A percentile compares a stretch with the other conserved stretches of the same genome.
phyloP scores from a whole-genome alignment of 2,797 vertebrate species.

The Onychomys leucogaster region DNA sequence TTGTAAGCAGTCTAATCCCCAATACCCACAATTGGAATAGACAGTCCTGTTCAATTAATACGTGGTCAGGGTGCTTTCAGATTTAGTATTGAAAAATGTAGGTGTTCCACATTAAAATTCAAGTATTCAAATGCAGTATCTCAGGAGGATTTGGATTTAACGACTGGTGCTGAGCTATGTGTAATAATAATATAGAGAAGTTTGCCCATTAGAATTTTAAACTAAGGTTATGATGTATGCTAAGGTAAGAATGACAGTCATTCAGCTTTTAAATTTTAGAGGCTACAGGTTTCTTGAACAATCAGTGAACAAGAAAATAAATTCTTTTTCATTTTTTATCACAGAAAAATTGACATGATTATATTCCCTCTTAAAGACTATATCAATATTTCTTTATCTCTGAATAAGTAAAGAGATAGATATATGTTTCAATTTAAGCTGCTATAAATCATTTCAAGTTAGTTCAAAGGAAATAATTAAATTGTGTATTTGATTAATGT shows the following conservation, averaged over 20 bases:
- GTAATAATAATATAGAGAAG: slow-evolving; percentile 72
- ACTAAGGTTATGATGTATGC: slow-evolving; percentile 71
- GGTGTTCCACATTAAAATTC: slow-evolving; percentile 50
- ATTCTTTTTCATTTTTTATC: slow-evolving; percentile 42
- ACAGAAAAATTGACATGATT: slow-evolving; percentile 37
- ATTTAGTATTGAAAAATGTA: slow-evolving; percentile 79
- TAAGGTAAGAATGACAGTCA: slow-evolving; percentile 76
- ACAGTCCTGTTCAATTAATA: slow-evolving; percentile 82
- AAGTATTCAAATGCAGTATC: slow-evolving; percentile 44
- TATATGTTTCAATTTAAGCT: neutral
- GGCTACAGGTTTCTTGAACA: slow-evolving; percentile 65
- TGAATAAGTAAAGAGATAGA: neutral
- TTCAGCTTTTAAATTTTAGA: slow-evolving; percentile 65
- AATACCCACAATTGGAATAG: slow-evolving; percentile 79
- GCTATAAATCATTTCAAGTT: slow-evolving; percentile 49
- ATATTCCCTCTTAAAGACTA: slow-evolving; percentile 21
- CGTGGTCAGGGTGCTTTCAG: slow-evolving; percentile 67
- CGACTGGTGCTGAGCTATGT: slow-evolving; percentile 50
- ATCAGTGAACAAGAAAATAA: slow-evolving; percentile 13
- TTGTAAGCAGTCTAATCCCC: slow-evolving; percentile 77
- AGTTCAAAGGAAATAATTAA: slow-evolving; percentile 33
- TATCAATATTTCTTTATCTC: slow-evolving; percentile 8
- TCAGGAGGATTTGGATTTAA: slow-evolving; percentile 16
- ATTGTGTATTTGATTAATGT: neutral
- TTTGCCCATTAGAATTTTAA: slow-evolving; percentile 80